Evolutionary conservation across 2,888 invertebrate genomes (phyloP), one percentile per base, ranked within the genome.

Genomic region (Gymnosoma rotundatum): DNA sequence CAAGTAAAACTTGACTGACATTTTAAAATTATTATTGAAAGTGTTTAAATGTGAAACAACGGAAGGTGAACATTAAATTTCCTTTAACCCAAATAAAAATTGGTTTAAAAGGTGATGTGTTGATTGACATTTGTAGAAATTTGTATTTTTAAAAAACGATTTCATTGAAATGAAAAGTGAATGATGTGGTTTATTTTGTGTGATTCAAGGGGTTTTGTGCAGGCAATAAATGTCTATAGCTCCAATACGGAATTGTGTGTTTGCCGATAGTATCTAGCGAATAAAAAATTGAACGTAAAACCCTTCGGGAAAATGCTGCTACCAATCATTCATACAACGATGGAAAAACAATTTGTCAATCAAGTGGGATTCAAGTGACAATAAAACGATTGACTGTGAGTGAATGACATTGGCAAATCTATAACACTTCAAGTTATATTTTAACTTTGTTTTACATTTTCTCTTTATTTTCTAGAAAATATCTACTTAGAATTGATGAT

Each of bases 321-420:
- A 69, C 63, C 67, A 73, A 83, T 72, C 72, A 76, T 50, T 21
- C 54, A 48, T 50, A 61, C 38, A 58, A 18, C 60, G 16, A 48
- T 72, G 67, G 52, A 69, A 72, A 76, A 81, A 81, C 84, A 81
- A 83, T 84, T 84, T 84, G 81, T 84, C 84, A 84, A 84, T 84
- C 84, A 81, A 20, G 52, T 42, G 48, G 78, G 69, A 78, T 78
- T 69, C 60, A 84, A 84, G 78, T 83, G 83, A 80, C 80, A 83
- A 78, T 80, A 80, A 78, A 78, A 75, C 32, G 60, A 61, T 67
- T 80, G 67, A 83, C 45, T 69, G 64, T 32, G 54, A 84, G 67
- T 69, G 63, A 69, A 60, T 69, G 64, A 50, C 73, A 64, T 73
- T 48, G 52, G 73, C 58, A 61, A 70, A 78, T 80, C 58, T 52